Conservation (phyloP, 2,888 invertebrate genomes). For the Psococerastis gibbosa region DNA sequence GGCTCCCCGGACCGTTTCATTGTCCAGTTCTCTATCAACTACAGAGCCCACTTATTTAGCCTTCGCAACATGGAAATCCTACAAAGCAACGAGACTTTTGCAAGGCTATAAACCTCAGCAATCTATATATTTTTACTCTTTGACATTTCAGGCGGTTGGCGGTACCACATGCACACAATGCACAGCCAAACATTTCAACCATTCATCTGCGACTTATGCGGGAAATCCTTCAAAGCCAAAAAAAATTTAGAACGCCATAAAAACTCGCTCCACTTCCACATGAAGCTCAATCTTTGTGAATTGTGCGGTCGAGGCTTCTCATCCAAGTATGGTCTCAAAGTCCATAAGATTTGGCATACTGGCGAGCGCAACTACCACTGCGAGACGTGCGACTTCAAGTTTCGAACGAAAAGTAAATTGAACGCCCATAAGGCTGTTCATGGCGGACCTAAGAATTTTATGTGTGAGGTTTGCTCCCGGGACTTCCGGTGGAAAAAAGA, state of each 20-base stretch:
- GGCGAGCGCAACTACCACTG: constrained; percentile 32
- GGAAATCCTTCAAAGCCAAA: constrained; percentile 31
- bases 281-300: constrained; percentile 31
- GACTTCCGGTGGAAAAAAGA: constrained; percentile 10
- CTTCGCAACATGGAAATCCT: too few species aligned
- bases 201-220: constrained; percentile 31
- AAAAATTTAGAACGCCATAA: constrained; percentile 30
- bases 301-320: constrained; percentile 31
- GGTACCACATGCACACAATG: constrained; percentile 32
- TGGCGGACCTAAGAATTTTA: constrained; percentile 31
- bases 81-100: too few species aligned
- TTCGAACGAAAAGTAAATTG: constrained; percentile 30
- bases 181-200: constrained; percentile 28
- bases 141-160: neutral
- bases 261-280: constrained; percentile 31
- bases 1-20: too few species aligned
- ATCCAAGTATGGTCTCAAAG: constrained; percentile 29
- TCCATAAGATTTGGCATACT: constrained; percentile 31
- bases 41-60: too few species aligned
- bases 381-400: constrained; percentile 29
- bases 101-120: too few species aligned
- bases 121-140: too few species aligned
- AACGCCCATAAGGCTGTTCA: constrained; percentile 30
- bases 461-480: constrained; percentile 27
- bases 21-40: too few species aligned